Base-by-base conservation (phyloP, 2,797 vertebrate species). In the Geotrypetes seraphini region DNA sequence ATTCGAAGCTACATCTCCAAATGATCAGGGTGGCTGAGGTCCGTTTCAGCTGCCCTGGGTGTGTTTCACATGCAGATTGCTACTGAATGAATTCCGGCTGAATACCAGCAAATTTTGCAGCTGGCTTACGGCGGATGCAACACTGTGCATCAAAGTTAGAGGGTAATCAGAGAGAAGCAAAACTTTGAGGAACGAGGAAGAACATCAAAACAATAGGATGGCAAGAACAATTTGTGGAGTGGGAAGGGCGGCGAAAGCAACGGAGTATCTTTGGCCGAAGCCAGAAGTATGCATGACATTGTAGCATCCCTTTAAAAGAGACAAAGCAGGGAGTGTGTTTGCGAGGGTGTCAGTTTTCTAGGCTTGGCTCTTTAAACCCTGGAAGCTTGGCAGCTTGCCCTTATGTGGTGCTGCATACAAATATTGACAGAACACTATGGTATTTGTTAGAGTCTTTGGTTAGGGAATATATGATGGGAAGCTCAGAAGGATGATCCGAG, bases 11-110 rank as follows among this genome's bases (percentile, higher is more conserved):
- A 49, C 57, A 59, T 69, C 68, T 73, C 77, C 74, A 77, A 75
- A 69, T 73, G 74, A 77, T 66, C 49, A 26, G 50, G 51, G 54
- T 40, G 64, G 71, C 81, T 57, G 67, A 72, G 71, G 69, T 71
- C 69, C 53, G 52, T 66, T 67, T 88, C 85, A 87, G 81, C 86
- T 85, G 81, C 83, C 78, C 62, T 69, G 61, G 75, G 77, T 73
- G 74, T 85, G 83, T 73, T 86, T 79, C 79, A 81, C 78, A 85
- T 86, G 81, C 78, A 81, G 88, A 84, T 80, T 75, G 79, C 71
- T 69, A 78, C 75, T 83, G 78, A 83, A 83, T 69, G 76, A 76
- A 84, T 83, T 83, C 76, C 79, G 78, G 77, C 75, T 41, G 65
- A 43, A 74, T 80, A 75, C 73, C 73, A 66, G 70, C 47, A 55